Conservation (phyloP, 2,888 invertebrate species). For the Augochlorella aurata region DNA sequence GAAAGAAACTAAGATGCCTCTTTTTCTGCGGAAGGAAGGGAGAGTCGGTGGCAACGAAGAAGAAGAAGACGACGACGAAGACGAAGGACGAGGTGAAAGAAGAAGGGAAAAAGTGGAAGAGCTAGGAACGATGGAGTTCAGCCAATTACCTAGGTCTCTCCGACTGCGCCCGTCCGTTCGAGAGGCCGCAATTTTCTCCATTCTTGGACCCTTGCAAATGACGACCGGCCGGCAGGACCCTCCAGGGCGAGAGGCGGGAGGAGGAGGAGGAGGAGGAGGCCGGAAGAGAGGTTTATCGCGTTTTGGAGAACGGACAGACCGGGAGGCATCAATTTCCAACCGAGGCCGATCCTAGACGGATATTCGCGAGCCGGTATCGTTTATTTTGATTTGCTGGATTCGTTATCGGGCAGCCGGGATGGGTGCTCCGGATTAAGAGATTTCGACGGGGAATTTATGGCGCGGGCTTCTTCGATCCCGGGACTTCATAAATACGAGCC, state of each 20-base stretch:
- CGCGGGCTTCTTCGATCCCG: conserved; percentile 31
- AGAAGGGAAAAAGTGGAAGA: conserved; percentile 23
- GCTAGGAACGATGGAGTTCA: conserved; percentile 40
- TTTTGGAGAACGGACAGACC: conserved; percentile 1
- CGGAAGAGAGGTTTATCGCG: conserved; percentile 27
- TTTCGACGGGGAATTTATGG: conserved; percentile 49
- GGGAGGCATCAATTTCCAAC: conserved; percentile 32
- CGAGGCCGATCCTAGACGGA: conserved; percentile 26
- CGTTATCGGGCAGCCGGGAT: conserved; percentile 39
- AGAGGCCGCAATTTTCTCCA: conserved; percentile 53
- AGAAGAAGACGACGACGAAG: neutral
- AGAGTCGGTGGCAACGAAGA: neutral
- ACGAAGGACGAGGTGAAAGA: neutral
- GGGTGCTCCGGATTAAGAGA: conserved; percentile 52
- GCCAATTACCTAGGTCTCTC: conserved; percentile 61
- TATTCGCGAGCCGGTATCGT: conserved; percentile 41
- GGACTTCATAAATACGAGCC: conserved; percentile 48
- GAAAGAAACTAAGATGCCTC: neutral
- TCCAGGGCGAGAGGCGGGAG: neutral
- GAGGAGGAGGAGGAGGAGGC: neutral
- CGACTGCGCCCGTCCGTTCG: conserved; percentile 41
- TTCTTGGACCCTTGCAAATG: conserved; percentile 28
- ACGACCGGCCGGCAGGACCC: neutral
- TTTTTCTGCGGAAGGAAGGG: neutral
- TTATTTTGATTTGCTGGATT: conserved; percentile 56